Percentiles rank a stretch among this genome's conserved stretches.
These are phyloP conservation scores for Illadopsis cleaveri DNA, from an alignment of 2,113 vertebrate species.

Conservation along the genomic window DNA sequence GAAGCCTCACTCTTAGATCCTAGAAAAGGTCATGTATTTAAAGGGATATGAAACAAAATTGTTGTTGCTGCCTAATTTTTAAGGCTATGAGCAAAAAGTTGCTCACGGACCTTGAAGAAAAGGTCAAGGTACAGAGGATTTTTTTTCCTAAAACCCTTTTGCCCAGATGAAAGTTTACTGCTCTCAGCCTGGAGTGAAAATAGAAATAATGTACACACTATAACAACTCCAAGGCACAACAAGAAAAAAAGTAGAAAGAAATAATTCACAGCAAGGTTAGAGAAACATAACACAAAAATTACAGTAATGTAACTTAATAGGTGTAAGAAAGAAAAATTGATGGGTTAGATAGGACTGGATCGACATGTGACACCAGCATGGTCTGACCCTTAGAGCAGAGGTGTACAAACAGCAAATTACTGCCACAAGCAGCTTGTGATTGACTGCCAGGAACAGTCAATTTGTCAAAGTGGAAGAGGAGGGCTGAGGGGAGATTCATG, in stretches of 20 bases:
- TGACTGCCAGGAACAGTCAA: conserved; percentile 37
- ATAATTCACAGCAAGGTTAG: neutral
- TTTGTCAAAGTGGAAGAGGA: conserved; percentile 19
- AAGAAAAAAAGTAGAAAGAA: neutral
- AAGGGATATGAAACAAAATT: conserved; percentile 8
- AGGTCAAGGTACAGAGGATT: neutral
- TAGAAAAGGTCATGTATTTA: neutral
- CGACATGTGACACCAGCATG: neutral
- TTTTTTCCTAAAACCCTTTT: neutral
- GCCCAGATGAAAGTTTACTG: neutral
- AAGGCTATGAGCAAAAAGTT: neutral
- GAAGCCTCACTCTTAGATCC: neutral
- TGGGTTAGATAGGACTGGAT: neutral
- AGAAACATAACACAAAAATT: neutral
- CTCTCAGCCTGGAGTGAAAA: neutral
- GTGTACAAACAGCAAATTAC: conserved; percentile 45
- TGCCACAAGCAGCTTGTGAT: conserved; percentile 47
- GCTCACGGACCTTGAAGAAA: neutral
- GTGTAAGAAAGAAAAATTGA: neutral
- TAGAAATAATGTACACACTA: neutral
- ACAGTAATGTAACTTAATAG: neutral
- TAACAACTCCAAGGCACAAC: neutral
- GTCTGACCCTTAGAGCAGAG: conserved; percentile 28
- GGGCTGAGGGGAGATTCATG: neutral
- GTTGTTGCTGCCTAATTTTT: neutral